A percentile compares a stretch with the other conserved stretches of the same genome.
phyloP scores from a whole-genome alignment of 1,140 invertebrate species.

The Bombus ignitus region DNA sequence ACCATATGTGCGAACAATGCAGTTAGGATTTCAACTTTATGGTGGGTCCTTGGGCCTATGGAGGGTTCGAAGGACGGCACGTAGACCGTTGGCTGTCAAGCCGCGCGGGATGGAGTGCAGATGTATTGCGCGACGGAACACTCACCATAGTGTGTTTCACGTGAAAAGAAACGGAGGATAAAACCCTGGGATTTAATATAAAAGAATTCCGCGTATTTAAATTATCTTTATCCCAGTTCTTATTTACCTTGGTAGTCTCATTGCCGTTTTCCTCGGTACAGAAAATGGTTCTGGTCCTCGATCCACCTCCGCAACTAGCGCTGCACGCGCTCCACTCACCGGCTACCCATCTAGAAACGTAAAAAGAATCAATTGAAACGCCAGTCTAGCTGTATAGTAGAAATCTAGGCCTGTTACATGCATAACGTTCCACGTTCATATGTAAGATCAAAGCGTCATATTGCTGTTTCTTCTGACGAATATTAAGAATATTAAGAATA shows the following conservation, averaged over 20 bases:
- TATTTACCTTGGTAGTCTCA: slow-evolving; percentile 86
- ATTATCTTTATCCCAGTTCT: slow-evolving; percentile 18
- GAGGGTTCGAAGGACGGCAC: too few relatives aligned
- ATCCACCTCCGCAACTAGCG: slow-evolving; percentile 91
- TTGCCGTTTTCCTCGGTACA: slow-evolving; percentile 90
- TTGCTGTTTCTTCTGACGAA: background rate
- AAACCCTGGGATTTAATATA: slow-evolving; percentile 29
- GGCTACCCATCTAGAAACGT: slow-evolving; percentile 90
- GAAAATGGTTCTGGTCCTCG: slow-evolving; percentile 88
- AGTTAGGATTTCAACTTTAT: too few relatives aligned
- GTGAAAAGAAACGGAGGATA: background rate
- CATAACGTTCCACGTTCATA: background rate
- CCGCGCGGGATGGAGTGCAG: too few relatives aligned
- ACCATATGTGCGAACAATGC: too few relatives aligned
- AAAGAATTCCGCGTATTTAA: slow-evolving; percentile 40
- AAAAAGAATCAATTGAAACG: slow-evolving; percentile 40
- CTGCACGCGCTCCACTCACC: slow-evolving; percentile 94
- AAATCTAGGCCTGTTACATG: background rate
- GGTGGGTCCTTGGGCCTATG: too few relatives aligned
- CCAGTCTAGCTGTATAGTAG: background rate
- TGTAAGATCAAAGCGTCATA: background rate
- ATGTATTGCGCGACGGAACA: background rate
- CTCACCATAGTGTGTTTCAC: background rate
- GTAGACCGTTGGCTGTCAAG: too few relatives aligned
- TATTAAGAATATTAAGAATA: background rate